These are phyloP conservation scores for Colius striatus DNA, from an alignment of 2,113 vertebrate genomes.

Conservation along the genomic window DNA sequence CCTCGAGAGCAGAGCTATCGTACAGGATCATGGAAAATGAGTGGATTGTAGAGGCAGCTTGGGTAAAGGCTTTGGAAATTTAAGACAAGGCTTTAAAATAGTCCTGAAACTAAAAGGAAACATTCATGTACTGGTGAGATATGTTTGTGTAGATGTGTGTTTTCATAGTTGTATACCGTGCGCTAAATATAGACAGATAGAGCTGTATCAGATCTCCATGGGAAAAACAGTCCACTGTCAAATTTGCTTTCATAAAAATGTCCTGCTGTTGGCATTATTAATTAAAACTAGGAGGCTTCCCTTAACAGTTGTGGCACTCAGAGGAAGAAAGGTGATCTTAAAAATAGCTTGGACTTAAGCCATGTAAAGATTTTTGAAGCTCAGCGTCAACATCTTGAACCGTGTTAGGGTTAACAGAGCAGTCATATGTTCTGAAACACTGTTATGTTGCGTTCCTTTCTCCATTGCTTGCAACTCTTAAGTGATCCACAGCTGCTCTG, in stretches of 20 bases:
- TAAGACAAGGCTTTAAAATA: neutral
- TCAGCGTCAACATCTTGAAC: neutral
- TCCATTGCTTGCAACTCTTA: neutral
- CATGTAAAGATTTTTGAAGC: neutral
- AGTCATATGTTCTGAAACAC: neutral
- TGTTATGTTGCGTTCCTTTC: neutral
- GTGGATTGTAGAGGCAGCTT: neutral
- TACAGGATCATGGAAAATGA: neutral
- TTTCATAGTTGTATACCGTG: neutral
- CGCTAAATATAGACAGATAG: neutral
- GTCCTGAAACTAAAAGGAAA: neutral
- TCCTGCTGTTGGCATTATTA: neutral
- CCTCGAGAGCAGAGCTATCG: neutral
- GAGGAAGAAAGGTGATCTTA: neutral
- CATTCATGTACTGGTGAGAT: neutral
- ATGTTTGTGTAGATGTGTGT: neutral
- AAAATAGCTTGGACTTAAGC: neutral
- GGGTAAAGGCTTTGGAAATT: neutral
- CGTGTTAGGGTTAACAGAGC: neutral
- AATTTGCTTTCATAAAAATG: neutral
- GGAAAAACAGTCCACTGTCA: neutral
- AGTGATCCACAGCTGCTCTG: constrained; percentile 5
- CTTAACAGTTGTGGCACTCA: neutral
- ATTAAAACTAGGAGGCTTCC: neutral
- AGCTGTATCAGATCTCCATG: neutral